Percentiles rank a stretch among this genome's conserved stretches.
phyloP scores from a whole-genome alignment of 2,797 vertebrate genomes.

The Setipinna tenuifilis region DNA sequence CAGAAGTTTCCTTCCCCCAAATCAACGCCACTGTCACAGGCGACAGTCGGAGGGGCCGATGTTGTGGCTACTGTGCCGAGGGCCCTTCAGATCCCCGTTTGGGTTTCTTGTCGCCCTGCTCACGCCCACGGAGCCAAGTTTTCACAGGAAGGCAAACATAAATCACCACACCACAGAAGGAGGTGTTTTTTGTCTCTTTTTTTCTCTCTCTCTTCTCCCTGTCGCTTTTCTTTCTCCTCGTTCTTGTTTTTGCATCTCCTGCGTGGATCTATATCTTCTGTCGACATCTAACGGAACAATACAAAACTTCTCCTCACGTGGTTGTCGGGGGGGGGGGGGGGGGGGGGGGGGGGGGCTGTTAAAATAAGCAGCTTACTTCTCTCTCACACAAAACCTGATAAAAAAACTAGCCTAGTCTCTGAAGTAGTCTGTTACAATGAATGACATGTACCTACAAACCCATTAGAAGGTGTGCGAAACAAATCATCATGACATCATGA shows the following conservation, averaged over 20 bases:
- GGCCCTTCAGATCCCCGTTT: constrained; percentile 61
- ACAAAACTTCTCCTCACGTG: constrained; percentile 7
- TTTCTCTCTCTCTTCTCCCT: neutral
- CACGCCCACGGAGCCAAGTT: constrained; percentile 44
- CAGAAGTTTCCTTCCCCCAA: constrained; percentile 84
- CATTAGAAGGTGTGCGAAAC: neutral
- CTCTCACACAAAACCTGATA: neutral
- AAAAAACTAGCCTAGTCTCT: neutral
- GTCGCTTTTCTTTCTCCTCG: neutral
- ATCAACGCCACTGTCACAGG: constrained; percentile 74
- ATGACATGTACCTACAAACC: neutral
- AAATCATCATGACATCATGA: neutral
- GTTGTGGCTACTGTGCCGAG: constrained; percentile 73
- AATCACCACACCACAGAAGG: constrained; percentile 48
- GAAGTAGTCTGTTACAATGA: neutral
- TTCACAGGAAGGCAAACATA: constrained; percentile 54
- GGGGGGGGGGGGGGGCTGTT: neutral
- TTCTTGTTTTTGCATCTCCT: neutral
- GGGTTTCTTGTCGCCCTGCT: constrained; percentile 56
- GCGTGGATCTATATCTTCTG: neutral
- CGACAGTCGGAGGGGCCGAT: constrained; percentile 76
- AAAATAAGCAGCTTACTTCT: neutral
- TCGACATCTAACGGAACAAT: neutral
- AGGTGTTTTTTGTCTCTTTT: neutral
- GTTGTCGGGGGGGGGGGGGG: neutral